Conservation (phyloP, 1,140 invertebrate species). For the Eriosoma lanigerum region DNA sequence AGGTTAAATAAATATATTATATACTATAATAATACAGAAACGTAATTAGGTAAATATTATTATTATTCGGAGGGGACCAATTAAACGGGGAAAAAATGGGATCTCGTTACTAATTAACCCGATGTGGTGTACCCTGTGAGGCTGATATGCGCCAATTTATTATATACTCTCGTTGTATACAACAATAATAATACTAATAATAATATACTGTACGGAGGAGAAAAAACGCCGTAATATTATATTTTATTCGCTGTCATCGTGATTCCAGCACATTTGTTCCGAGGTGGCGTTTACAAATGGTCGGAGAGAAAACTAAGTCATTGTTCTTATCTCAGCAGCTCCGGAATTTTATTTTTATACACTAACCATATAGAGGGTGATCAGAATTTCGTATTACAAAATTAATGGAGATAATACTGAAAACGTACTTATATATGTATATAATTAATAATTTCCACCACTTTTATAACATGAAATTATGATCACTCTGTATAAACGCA, state of each 20-base stretch:
- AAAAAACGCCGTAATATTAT: slow-evolving; percentile 29
- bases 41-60: slow-evolving; percentile 32
- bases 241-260: slow-evolving; percentile 47
- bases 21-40: slow-evolving; percentile 25
- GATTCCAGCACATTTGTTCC: slow-evolving; percentile 49
- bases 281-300: slow-evolving; percentile 48
- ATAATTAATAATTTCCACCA: no score
- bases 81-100: background rate
- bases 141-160: background rate
- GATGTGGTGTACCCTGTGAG: background rate
- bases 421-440: no score
- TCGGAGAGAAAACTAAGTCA: slow-evolving; percentile 26
- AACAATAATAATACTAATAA: background rate
- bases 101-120: slow-evolving; percentile 28
- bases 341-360: slow-evolving; percentile 43
- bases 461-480: no score
- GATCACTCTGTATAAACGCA: background rate
- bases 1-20: slow-evolving; percentile 4
- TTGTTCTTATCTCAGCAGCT: slow-evolving; percentile 14
- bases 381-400: no score
- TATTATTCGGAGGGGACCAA: slow-evolving; percentile 14
- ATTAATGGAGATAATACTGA: no score
- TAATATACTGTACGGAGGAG: background rate
- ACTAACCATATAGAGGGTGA: background rate
- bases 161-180: background rate